Percentiles rank a stretch among this genome's conserved stretches.
Conservation (phyloP, 2,113 vertebrate species). For the Coreoperca whiteheadi region DNA sequence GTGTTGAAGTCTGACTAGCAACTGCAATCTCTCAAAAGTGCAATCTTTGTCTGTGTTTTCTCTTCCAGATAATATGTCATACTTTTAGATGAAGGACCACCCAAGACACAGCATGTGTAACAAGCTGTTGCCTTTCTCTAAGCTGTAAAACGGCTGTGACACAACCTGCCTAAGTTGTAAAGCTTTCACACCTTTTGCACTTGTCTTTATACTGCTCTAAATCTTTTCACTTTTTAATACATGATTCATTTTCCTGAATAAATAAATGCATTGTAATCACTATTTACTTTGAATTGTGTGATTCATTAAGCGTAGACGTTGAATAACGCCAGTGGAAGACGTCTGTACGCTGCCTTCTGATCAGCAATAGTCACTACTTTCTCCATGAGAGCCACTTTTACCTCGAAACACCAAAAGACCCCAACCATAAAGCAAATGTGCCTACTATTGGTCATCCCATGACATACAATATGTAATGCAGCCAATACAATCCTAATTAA, state of each 20-base stretch:
- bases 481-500: background rate
- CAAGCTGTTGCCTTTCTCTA: conserved; percentile 75
- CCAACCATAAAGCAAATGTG: too few relatives aligned
- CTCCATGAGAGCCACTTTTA: background rate
- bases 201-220: conserved; percentile 67
- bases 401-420: too few relatives aligned
- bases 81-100: conserved; percentile 83
- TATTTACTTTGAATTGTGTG: conserved; percentile 71
- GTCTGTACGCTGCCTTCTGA: background rate
- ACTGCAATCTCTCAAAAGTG: conserved; percentile 69
- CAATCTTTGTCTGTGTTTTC: conserved; percentile 78
- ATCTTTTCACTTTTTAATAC: conserved; percentile 64
- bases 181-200: conserved; percentile 71
- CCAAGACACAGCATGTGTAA: conserved; percentile 75
- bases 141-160: conserved; percentile 71
- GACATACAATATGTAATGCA: background rate
- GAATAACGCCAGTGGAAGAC: conserved; percentile 35
- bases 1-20: conserved; percentile 1
- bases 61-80: conserved; percentile 86
- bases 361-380: too few relatives aligned
- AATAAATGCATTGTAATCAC: conserved; percentile 80
- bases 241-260: conserved; percentile 63
- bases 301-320: conserved; percentile 57
- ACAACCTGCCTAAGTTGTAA: conserved; percentile 68
- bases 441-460: too few relatives aligned